These are phyloP conservation scores for Isoperla grammatica DNA, from an alignment of 2,888 invertebrate species.

Conservation along the genomic window DNA sequence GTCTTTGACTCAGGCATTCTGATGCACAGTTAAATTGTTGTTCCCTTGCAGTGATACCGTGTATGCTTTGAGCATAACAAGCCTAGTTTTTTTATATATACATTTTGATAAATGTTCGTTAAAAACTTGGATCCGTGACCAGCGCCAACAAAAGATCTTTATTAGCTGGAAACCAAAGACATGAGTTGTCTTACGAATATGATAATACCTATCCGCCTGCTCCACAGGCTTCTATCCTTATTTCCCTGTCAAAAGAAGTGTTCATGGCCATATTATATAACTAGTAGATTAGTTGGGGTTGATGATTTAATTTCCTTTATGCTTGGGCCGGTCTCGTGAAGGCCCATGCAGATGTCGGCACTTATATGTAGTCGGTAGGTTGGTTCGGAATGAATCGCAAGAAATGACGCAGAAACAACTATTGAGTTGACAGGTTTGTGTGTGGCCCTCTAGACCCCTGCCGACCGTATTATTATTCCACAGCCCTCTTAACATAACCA, in stretches of 20 bases:
- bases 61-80: no score
- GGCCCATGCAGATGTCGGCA: slow-evolving; percentile 8
- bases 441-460: slow-evolving; percentile 10
- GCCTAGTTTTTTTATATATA: no score
- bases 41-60: no score
- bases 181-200: no score
- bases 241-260: background rate
- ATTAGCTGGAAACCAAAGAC: no score
- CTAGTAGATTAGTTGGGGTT: background rate
- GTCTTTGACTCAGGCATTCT: no score
- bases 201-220: no score
- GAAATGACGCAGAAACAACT: slow-evolving; percentile 7
- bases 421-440: slow-evolving; percentile 22
- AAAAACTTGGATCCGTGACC: no score
- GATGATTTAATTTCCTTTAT: background rate
- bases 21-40: no score
- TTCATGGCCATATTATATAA: background rate
- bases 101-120: no score
- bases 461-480: slow-evolving; percentile 11
- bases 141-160: no score
- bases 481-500: slow-evolving; percentile 16
- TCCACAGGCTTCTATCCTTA: no score
- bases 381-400: background rate
- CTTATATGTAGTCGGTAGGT: background rate
- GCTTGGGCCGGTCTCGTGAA: background rate